These are phyloP conservation scores for Xestobium rufovillosum DNA, from an alignment of 2,888 invertebrate species.

Conservation along the genomic window DNA sequence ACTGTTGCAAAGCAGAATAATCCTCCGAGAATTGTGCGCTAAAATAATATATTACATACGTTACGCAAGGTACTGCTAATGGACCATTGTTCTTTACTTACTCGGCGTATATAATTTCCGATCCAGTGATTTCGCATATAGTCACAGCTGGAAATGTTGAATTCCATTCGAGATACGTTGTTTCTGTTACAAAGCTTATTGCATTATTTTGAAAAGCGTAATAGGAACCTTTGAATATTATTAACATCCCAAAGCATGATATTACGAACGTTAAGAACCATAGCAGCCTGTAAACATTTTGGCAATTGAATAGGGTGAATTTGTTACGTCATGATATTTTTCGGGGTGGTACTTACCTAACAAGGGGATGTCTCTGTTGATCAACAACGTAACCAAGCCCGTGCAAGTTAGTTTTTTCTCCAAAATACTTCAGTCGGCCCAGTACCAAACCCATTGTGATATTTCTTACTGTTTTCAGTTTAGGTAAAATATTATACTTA, in stretches of 20 bases:
- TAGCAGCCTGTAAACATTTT: constrained; percentile 44
- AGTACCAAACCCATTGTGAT: neutral
- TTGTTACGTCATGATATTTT: constrained; percentile 7
- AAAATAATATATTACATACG: neutral
- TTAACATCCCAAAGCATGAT: constrained; percentile 42
- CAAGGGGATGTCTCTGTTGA: constrained; percentile 25
- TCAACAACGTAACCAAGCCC: constrained; percentile 36
- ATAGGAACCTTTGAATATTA: constrained; percentile 46
- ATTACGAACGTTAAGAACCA: constrained; percentile 48
- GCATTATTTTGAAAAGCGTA: constrained; percentile 47
- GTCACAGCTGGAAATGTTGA: constrained; percentile 57
- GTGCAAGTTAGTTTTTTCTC: constrained; percentile 35
- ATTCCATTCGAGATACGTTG: constrained; percentile 54
- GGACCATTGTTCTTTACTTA: constrained; percentile 19
- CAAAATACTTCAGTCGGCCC: constrained; percentile 28
- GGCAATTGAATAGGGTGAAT: neutral
- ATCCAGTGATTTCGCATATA: constrained; percentile 47
- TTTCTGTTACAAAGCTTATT: constrained; percentile 47
- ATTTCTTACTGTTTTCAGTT: too few species aligned
- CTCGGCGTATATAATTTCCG: constrained; percentile 32
- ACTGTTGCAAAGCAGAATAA: constrained; percentile 30
- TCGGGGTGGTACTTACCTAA: constrained; percentile 27
- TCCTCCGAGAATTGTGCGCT: constrained; percentile 1
- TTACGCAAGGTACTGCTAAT: neutral
- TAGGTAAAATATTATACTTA: too few species aligned